These are phyloP conservation scores for Silurus meridionalis DNA, from an alignment of 2,113 vertebrate genomes.

Conservation along the genomic window DNA sequence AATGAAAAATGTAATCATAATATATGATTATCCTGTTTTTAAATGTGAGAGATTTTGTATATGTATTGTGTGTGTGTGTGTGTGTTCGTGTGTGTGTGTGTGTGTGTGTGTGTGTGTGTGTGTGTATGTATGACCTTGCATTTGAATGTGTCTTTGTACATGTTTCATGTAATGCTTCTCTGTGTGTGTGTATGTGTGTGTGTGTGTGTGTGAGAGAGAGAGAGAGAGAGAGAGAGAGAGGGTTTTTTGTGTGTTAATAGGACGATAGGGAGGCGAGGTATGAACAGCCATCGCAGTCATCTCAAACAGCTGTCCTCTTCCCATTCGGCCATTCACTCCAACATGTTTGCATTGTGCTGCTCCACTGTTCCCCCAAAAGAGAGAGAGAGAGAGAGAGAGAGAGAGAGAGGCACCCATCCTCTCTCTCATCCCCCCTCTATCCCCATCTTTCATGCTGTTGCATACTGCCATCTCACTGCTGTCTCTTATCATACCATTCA, in stretches of 20 bases:
- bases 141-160: constrained; percentile 54
- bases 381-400: constrained; percentile 45
- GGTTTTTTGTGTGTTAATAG: constrained; percentile 58
- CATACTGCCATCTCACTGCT: constrained; percentile 45
- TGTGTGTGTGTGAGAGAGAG: constrained; percentile 6
- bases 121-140: constrained; percentile 49
- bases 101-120: constrained; percentile 44
- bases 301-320: constrained; percentile 80
- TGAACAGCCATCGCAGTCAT: constrained; percentile 81
- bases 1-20: background rate
- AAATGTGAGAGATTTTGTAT: background rate
- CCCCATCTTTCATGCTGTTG: constrained; percentile 43
- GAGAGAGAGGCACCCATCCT: constrained; percentile 49
- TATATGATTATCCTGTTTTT: background rate
- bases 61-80: constrained; percentile 48
- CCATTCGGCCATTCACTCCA: constrained; percentile 72
- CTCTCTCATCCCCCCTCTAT: constrained; percentile 44
- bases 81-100: constrained; percentile 53
- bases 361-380: constrained; percentile 67
- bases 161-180: constrained; percentile 40
- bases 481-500: constrained; percentile 49
- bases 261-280: constrained; percentile 71
- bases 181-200: constrained; percentile 33
- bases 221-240: too few species aligned
- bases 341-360: constrained; percentile 76